Percentiles rank a stretch among this genome's conserved stretches.
phyloP scores from a whole-genome alignment of 2,113 vertebrate genomes.

The Platysteira castanea region DNA sequence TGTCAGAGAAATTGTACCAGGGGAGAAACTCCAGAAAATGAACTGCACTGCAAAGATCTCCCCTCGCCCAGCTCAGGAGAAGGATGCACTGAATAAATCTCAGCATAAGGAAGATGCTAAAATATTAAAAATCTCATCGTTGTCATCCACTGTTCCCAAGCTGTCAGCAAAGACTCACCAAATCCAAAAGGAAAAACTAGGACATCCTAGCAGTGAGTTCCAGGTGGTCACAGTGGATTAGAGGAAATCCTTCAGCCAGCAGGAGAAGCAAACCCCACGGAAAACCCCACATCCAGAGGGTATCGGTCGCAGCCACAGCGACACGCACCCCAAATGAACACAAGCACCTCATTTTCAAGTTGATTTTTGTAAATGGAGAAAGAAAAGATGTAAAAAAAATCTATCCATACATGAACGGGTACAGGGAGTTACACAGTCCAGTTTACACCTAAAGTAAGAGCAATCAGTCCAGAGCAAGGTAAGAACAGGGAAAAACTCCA shows the following conservation, averaged over 20 bases:
- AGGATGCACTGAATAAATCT: not conserved
- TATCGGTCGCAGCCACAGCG: not conserved
- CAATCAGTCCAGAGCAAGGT: conserved; percentile 32
- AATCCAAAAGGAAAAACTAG: not conserved
- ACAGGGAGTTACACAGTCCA: conserved; percentile 65
- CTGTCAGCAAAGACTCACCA: not conserved
- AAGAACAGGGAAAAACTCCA: conserved; percentile 28
- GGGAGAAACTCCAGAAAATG: not conserved
- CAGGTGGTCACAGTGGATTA: conserved; percentile 19
- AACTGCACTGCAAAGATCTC: not conserved
- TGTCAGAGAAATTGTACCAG: not conserved
- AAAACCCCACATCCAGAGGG: not conserved
- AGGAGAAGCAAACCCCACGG: not conserved
- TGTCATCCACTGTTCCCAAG: conserved; percentile 23
- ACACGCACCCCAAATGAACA: conserved; percentile 7
- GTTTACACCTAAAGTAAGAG: conserved; percentile 36
- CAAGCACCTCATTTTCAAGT: conserved; percentile 32
- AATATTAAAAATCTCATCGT: not conserved
- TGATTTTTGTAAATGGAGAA: conserved; percentile 56
- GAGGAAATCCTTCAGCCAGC: conserved; percentile 52
- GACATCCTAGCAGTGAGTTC: conserved; percentile 5
- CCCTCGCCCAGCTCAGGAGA: not conserved
- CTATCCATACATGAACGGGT: conserved; percentile 51
- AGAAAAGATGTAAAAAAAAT: conserved; percentile 57
- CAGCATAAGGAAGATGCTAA: not conserved